These are phyloP conservation scores for Cheilosia soror DNA, from an alignment of 2,888 invertebrate genomes.

Conservation along the genomic window DNA sequence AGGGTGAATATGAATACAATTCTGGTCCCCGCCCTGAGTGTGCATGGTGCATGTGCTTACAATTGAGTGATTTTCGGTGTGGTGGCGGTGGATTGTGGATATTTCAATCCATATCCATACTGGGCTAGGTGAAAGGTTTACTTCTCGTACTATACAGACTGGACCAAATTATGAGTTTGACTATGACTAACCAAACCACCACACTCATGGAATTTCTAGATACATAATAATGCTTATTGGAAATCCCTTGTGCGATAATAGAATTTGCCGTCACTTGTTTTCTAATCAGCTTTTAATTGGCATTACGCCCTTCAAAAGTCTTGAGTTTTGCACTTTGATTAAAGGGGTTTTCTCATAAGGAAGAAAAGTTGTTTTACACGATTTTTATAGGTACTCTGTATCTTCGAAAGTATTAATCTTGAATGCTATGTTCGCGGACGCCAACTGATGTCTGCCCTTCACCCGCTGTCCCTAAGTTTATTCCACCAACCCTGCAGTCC, in stretches of 20 bases:
- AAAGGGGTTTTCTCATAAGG: not conserved
- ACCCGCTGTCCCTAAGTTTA: no score
- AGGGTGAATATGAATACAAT: no score
- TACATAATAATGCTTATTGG: not conserved
- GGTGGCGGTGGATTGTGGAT: constrained; percentile 17
- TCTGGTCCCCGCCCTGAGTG: not conserved
- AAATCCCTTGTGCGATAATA: not conserved
- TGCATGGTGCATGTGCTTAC: constrained; percentile 6
- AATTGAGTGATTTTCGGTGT: constrained; percentile 54
- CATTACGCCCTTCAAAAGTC: not conserved
- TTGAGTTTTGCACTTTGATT: not conserved
- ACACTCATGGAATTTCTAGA: not conserved
- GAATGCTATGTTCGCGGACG: no score
- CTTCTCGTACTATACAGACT: not conserved
- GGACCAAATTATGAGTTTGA: not conserved
- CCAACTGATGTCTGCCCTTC: no score
- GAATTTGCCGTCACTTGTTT: not conserved
- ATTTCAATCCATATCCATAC: not conserved
- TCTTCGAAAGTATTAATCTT: no score
- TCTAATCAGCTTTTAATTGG: not conserved
- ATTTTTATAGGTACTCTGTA: no score
- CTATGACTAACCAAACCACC: not conserved
- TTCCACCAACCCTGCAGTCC: no score
- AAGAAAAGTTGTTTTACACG: not conserved
- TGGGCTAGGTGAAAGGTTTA: not conserved